Evolutionary conservation across 2,888 invertebrate species (phyloP).

Genomic region (Germaria angustata): DNA sequence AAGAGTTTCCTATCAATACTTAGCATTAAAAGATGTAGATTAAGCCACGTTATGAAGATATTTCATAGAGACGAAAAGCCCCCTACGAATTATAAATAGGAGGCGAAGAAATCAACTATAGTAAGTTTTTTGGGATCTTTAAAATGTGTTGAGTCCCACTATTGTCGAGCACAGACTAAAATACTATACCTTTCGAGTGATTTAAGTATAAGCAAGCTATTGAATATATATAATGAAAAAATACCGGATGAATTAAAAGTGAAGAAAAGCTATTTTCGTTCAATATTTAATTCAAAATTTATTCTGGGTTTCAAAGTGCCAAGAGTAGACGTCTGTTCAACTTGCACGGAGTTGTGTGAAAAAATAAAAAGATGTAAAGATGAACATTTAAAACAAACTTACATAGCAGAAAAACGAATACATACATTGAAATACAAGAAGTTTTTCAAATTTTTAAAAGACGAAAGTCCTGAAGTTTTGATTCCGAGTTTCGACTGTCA

Average conservation of each 20-base stretch:
- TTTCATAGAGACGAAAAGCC: constrained; percentile 1
- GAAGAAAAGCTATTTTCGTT: constrained; percentile 6
- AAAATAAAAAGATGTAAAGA: constrained; percentile 4
- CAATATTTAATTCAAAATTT: constrained; percentile 10
- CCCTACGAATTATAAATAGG: too few relatives aligned
- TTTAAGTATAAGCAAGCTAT: constrained; percentile 5
- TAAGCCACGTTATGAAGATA: constrained; percentile 10
- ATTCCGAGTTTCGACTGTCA: constrained; percentile 2
- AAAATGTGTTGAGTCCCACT: constrained; percentile 18
- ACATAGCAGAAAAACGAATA: constrained; percentile 12
- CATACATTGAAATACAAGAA: constrained; percentile 6
- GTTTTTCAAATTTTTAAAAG: constrained; percentile 1
- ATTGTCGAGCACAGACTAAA: constrained; percentile 2
- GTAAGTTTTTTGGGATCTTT: background rate
- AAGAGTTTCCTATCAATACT: background rate
- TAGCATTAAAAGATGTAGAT: background rate
- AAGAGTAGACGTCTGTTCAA: constrained; percentile 1
- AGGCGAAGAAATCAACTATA: background rate
- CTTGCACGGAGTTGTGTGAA: constrained; percentile 4
- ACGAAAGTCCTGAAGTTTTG: constrained; percentile 10
- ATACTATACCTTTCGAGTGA: background rate
- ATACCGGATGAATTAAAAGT: constrained; percentile 16
- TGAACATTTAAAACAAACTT: constrained; percentile 11
- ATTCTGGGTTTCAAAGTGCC: constrained; percentile 10
- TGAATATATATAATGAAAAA: constrained; percentile 4